Base-by-base conservation (phyloP, 2,888 invertebrate genomes). In the Yponomeuta cagnagella region DNA sequence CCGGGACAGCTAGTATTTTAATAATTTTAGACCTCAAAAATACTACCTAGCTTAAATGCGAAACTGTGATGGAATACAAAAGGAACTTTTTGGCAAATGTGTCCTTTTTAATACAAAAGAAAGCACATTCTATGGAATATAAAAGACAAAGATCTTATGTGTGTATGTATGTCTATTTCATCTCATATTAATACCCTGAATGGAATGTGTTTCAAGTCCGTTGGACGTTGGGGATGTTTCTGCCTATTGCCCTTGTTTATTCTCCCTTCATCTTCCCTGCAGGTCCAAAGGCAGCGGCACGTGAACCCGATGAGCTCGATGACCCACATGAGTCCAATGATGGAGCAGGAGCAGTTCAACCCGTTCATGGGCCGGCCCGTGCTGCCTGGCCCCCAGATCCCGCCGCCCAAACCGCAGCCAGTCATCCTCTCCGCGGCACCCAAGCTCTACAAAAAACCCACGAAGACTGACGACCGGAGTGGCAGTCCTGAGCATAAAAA, bases 391-490 rank as follows among this genome's bases (percentile, higher is more conserved):
- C 91, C 89, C 1, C 90, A 87, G 78, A 77, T 88, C 23, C 87
- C 88, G 10, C 89, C 90, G 0, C 89, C 90, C 2, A 91, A 92
- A 72, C 87, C 91, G 0, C 94, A 94, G 76, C 95, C 95, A 0
- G 93, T 94, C 1, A 94, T 96, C 0, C 88, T 96, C 0, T 94
- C 95, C 15, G 95, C 95, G 23, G 95, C 95, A 15, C 95, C 95
- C 0, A 94, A 95, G 74, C 82, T 95, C 0, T 96, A 95, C 78
- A 94, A 94, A 74, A 92, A 93, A 75, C 82, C 85, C 74, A 94
- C 77, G 84, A 94, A 78, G 84, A 94, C 87, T 33, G 87, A 87
- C 0, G 83, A 83, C 37, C 87, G 84, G 70, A 87, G 84, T 52
- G 87, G 88, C 3, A 87, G 84, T 75, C 78, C 77, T 63, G 89